Evolutionary conservation across 2,888 invertebrate genomes (phyloP).

Genomic region (Dexiosoma caninum): DNA sequence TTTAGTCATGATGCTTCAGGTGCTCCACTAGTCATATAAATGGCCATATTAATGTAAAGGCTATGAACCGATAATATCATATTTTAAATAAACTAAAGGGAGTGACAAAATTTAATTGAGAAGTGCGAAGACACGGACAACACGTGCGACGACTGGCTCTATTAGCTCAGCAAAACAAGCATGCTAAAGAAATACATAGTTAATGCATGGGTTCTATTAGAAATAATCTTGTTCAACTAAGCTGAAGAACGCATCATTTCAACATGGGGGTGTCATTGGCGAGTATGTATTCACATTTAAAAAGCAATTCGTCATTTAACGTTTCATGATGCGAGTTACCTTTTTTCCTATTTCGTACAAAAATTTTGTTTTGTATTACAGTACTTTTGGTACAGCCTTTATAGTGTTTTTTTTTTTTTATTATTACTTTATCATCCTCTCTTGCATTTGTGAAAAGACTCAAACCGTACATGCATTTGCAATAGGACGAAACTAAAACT

Average conservation of each 20-base stretch:
- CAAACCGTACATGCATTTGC: background rate
- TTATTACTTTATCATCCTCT: background rate
- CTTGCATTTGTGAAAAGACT: background rate
- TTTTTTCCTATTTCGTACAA: too few species aligned
- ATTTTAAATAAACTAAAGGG: conserved; percentile 6
- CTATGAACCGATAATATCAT: conserved; percentile 47
- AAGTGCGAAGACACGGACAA: too few species aligned
- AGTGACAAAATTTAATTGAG: too few species aligned
- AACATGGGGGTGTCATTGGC: too few species aligned
- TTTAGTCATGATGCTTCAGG: conserved; percentile 53
- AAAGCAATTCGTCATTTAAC: too few species aligned
- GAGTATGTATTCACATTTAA: background rate
- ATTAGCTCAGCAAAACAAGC: too few species aligned
- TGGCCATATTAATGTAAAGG: conserved; percentile 48
- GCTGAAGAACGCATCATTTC: too few species aligned
- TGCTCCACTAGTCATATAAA: conserved; percentile 48
- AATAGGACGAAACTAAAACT: background rate
- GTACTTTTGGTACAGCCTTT: background rate
- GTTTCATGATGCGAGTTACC: too few species aligned
- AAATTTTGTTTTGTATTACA: background rate
- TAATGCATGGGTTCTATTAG: too few species aligned
- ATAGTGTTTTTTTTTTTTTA: background rate
- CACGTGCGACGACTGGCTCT: too few species aligned
- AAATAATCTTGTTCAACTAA: too few species aligned
- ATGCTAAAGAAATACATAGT: too few species aligned